Evolutionary conservation across 2,797 vertebrate species (phyloP), one percentile per base, ranked within the genome.

Genomic region (Lindbergichthys nudifrons): DNA sequence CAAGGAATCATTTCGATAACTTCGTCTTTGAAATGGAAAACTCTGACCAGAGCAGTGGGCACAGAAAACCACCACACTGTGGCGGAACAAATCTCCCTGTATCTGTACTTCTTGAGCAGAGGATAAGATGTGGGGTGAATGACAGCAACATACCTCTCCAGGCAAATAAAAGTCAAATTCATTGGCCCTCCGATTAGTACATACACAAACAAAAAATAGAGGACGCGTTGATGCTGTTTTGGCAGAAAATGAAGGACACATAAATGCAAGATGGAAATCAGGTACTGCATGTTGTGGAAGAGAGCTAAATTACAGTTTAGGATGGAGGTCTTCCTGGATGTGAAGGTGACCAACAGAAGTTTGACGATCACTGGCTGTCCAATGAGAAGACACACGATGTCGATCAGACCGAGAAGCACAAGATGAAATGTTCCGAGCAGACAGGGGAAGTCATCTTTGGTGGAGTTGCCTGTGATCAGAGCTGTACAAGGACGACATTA

Each of bases 131-230:
- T 75, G 30, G 88, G 89, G 36, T 75, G 12, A 23, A 83, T 45
- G 36, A 91, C 88, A 0, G 89, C 92, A 0, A 84, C 21, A 1
- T 80, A 89, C 15, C 89, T 62, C 70, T 91, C 89, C 14, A 89
- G 0, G 62, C 82, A 86, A 41, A 92, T 85, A 0, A 73, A 85
- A 10, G 18, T 39, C 68, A 88, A 42, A 61, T n/a, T 81, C 69
- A 77, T 59, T 0, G 89, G 43, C 0, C 89, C 85, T 8, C 89
- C 88, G 0, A 64, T 64, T 52, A 86, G 64, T 1, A 26, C n/a
- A 0, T 46, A 89, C 2, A 30, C n/a, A 0, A 82, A 10, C 47
- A 85, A 0, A 41, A 84, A 45, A 0, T 0, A 21, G 9, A 75
- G 13, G 8, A 87, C 2, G 0, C 0, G 0, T 0, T 0, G 3